A percentile compares a stretch with the other conserved stretches of the same genome.
phyloP scores from a whole-genome alignment of 2,888 invertebrate genomes.

The Gastracanthus pulcherrimus region DNA sequence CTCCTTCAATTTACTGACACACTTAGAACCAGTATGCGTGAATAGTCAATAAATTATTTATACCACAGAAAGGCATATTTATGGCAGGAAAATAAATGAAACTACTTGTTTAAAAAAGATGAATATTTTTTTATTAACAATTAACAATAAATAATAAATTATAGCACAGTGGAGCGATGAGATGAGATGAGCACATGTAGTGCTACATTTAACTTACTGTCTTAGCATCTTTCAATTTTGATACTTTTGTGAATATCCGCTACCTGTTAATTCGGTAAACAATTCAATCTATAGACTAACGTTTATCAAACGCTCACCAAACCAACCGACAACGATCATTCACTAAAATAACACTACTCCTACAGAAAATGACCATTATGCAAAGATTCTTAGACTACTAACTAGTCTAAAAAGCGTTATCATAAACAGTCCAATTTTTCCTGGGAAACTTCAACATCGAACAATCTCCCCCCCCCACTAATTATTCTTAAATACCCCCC shows the following conservation, averaged over 20 bases:
- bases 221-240: background rate
- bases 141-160: slow-evolving; percentile 24
- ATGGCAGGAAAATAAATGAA: background rate
- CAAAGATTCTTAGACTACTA: too few species aligned
- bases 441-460: too few species aligned
- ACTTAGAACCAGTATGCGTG: too few species aligned
- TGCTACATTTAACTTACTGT: background rate
- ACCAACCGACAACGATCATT: background rate
- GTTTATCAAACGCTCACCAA: background rate
- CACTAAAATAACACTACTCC: too few species aligned
- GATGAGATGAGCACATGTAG: background rate
- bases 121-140: slow-evolving; percentile 9
- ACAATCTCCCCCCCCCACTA: too few species aligned
- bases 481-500: too few species aligned
- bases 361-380: too few species aligned
- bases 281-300: background rate
- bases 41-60: too few species aligned
- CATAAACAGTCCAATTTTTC: too few species aligned
- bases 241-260: background rate
- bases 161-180: background rate
- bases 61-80: too few species aligned
- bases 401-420: too few species aligned
- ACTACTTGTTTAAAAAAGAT: background rate
- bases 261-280: background rate
- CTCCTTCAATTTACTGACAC: too few species aligned